Evolutionary conservation across 2,113 vertebrate species (phyloP), one percentile per base, ranked within the genome.

Genomic region (Peucedramus taeniatus): DNA sequence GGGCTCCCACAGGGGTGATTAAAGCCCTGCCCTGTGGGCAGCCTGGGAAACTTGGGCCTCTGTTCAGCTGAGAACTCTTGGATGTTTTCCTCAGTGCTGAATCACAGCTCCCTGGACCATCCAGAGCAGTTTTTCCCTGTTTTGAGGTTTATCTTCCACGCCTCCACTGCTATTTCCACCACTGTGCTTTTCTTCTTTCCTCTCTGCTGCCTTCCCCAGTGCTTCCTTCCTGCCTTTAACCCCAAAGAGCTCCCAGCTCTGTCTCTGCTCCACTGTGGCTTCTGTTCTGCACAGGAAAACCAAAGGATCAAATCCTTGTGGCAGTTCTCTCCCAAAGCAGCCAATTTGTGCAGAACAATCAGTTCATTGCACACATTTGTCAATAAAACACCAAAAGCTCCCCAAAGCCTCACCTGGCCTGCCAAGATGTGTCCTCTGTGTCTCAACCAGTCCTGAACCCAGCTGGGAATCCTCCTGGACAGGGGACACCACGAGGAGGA

Each of bases 11-110:
- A 33, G 37, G 68, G 23, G 8, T 65, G 75, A 40, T 71, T 56
- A 8, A 69, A 76, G 89, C 53, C 77, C 60, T 95, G 87, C 92
- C 77, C 81, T 79, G 69, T 51, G 81, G 81, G 81, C 72, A 87
- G 64, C 42, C 64, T 30, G 76, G 10, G 74, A 74, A 89, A 63
- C 33, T 16, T n/a, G 60, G 45, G 39, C 42, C 50, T 92, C 5
- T 0, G 1, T 71, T 79, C 57, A 56, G 37, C 94, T 69, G 0
- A 60, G 33, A 90, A 3, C 47, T 6, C 54, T n/a, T 19, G 56
- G 31, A 13, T 83, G 47, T 40, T 87, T 84, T 56, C 76, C 61
- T 68, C 60, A 54, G 78, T 3, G 3, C 79, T 64, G 70, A 83
- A 35, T 88, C 87, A 71, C 77, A 63, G 72, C 54, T 91, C 45